Evolutionary conservation across 2,113 vertebrate species (phyloP).

Genomic region (Garra rufa): DNA sequence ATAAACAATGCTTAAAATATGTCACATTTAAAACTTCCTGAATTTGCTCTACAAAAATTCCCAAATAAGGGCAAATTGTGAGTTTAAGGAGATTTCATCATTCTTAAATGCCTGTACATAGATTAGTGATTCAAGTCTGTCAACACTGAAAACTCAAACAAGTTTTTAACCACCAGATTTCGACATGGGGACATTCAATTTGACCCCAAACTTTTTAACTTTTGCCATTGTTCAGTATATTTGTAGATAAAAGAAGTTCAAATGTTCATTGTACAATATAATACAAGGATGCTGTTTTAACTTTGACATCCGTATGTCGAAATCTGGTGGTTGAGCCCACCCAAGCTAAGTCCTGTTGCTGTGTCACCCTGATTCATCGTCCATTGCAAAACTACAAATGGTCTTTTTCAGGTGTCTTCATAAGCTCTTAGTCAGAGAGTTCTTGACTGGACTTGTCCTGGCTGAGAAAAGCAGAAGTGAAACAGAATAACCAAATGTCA

Average conservation of each 20-base stretch:
- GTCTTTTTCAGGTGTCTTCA: neutral
- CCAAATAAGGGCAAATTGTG: neutral
- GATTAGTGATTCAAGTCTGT: no score
- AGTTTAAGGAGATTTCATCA: neutral
- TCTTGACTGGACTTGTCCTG: neutral
- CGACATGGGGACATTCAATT: no score
- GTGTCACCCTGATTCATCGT: constrained; percentile 36
- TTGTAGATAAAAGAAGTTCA: no score
- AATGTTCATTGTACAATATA: no score
- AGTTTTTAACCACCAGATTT: constrained; percentile 26
- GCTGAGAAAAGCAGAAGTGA: constrained; percentile 55
- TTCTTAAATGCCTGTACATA: no score
- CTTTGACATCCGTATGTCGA: neutral
- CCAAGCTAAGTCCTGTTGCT: neutral
- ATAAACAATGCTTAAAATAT: neutral
- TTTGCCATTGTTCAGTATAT: no score
- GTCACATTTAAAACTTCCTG: no score
- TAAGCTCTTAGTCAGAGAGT: neutral
- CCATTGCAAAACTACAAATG: constrained; percentile 10
- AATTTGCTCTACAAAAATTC: neutral
- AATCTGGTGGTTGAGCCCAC: neutral
- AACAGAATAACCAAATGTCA: constrained; percentile 59
- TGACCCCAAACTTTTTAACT: no score
- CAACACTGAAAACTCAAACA: constrained; percentile 48
- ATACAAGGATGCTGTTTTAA: neutral